These are phyloP conservation scores for Scaptomyza tumidula DNA, from an alignment of 2,888 invertebrate species.

Conservation along the genomic window DNA sequence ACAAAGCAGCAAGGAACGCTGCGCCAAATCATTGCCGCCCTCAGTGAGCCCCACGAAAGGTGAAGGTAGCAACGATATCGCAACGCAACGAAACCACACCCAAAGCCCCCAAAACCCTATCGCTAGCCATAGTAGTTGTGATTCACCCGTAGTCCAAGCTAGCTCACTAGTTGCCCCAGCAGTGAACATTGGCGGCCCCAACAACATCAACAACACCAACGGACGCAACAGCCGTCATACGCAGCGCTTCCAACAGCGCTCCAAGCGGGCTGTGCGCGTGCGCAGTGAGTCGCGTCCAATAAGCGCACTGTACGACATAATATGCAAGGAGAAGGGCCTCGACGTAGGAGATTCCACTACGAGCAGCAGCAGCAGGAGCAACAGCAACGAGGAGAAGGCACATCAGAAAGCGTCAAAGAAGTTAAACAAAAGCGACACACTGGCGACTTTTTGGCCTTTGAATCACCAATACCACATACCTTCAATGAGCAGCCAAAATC, in stretches of 20 bases:
- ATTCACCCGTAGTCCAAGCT: slow-evolving; percentile 64
- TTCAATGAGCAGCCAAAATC: slow-evolving; percentile 44
- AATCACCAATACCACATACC: slow-evolving; percentile 56
- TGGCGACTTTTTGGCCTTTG: slow-evolving; percentile 76
- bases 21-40: slow-evolving; percentile 72
- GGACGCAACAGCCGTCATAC: slow-evolving; percentile 75
- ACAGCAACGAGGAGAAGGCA: slow-evolving; percentile 15
- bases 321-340: slow-evolving; percentile 85
- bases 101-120: slow-evolving; percentile 14
- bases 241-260: slow-evolving; percentile 81
- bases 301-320: slow-evolving; percentile 84
- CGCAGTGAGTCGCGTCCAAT: slow-evolving; percentile 84
- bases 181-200: too few species aligned
- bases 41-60: slow-evolving; percentile 79
- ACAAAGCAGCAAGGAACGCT: slow-evolving; percentile 61
- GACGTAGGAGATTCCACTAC: slow-evolving; percentile 73
- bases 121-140: slow-evolving; percentile 36
- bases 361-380: slow-evolving; percentile 36
- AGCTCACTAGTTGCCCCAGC: slow-evolving; percentile 60
- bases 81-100: neutral
- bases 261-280: slow-evolving; percentile 82
- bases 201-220: slow-evolving; percentile 10
- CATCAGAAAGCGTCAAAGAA: slow-evolving; percentile 11
- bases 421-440: slow-evolving; percentile 55
- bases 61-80: slow-evolving; percentile 53